Evolutionary conservation across 2,113 vertebrate genomes (phyloP), one percentile per base, ranked within the genome.

Genomic region (Lampris incognitus): DNA sequence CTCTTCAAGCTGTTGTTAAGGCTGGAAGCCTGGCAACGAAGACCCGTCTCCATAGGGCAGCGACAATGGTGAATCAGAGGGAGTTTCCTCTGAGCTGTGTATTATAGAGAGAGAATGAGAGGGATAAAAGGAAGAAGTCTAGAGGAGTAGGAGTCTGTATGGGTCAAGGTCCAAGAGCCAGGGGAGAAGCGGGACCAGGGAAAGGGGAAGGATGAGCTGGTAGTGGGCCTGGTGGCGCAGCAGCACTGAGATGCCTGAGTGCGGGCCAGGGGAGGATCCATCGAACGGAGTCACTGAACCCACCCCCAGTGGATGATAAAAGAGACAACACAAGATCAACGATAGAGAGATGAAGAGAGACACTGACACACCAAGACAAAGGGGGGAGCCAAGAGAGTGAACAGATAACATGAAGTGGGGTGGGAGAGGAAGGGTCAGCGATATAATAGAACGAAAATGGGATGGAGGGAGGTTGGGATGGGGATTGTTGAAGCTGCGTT

Each of bases 281-380:
- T 82, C 72, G 74, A 81, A 81, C 70, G 91, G 88, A 90, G 85
- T 91, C 90, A 90, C 74, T 76, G 63, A 72, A 84, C 66, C 89
- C 56, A 84, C 66, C 72, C 62, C 44, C 84, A 24, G 24, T 24
- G 24, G 24, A 24, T 24, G 24, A 24, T 72, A 41, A 75, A 75
- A 65, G 76, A 76, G 73, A 76, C 75, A 59, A 60, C 54, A 1
- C 80, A 70, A 63, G 60, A 75, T 79, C 75, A 59, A 60, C 54
- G 1, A 80, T 69, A 63, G 60, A 75, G 79, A 72, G 58, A 52
- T 70, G 56, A 9, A 76, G 50, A 73, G 10, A 51, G 49, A 9
- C 6, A 40, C 24, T 66, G 2, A 81, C 56, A 64, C 62, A 50
- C 50, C 51, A 37, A 65, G 56, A 78, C 76, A 74, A 66, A 63